These are phyloP conservation scores for Eulithis testata DNA, from an alignment of 2,888 invertebrate species.

Conservation along the genomic window DNA sequence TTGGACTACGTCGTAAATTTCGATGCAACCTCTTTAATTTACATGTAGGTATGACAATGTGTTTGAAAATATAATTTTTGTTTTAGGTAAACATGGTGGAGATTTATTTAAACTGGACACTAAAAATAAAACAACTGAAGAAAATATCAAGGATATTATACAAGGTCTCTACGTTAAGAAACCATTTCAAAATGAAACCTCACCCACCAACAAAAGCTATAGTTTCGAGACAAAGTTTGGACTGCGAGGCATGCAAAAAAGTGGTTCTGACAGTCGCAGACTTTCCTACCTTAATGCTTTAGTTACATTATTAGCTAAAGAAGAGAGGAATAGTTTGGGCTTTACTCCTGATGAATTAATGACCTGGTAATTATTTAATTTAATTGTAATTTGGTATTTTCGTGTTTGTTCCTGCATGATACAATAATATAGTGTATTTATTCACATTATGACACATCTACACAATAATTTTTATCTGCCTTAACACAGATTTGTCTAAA, in stretches of 20 bases:
- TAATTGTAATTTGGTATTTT: no score
- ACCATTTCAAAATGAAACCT: conserved; percentile 68
- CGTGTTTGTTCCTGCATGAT: no score
- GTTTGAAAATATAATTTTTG: conserved; percentile 32
- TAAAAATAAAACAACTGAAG: conserved; percentile 83
- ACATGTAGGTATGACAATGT: conserved; percentile 25
- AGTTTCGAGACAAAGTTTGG: conserved; percentile 81
- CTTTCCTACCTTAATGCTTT: conserved; percentile 95
- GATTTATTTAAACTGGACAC: conserved; percentile 87
- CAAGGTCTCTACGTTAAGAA: conserved; percentile 83
- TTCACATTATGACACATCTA: no score
- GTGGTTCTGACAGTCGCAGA: conserved; percentile 90
- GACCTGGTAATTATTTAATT: conserved; percentile 63
- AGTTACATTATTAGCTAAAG: conserved; percentile 90
- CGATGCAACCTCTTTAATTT: conserved; percentile 32
- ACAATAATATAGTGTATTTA: neutral
- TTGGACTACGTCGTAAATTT: neutral
- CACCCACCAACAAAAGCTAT: conserved; percentile 69
- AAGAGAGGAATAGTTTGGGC: conserved; percentile 87
- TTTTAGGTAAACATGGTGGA: conserved; percentile 84
- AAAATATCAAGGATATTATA: conserved; percentile 87
- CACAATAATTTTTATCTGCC: no score
- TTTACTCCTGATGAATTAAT: conserved; percentile 91
- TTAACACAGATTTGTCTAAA: no score
- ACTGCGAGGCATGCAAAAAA: conserved; percentile 85